phyloP scores from a whole-genome alignment of 1,140 invertebrate genomes.

The Nephila pilipes region DNA sequence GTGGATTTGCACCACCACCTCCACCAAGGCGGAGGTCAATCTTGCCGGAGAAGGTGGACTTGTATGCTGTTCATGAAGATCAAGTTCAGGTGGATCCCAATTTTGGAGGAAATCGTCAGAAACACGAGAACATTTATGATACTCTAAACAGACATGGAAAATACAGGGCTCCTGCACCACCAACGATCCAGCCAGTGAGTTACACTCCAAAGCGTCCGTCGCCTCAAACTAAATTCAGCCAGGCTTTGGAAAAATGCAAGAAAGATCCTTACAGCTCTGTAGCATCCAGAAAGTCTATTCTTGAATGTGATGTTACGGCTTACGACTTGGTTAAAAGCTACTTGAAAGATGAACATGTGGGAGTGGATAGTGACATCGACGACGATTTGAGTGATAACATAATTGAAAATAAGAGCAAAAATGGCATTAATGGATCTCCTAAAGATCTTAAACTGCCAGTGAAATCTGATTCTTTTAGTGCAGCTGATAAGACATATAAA shows the following conservation, averaged over 20 bases:
- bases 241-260: constrained; percentile 59
- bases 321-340: constrained; percentile 86
- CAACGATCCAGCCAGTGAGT: neutral
- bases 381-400: constrained; percentile 76
- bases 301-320: constrained; percentile 92
- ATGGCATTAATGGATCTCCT: neutral
- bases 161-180: constrained; percentile 38
- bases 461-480: neutral
- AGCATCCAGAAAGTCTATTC: constrained; percentile 85
- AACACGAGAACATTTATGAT: constrained; percentile 68
- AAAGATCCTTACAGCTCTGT: constrained; percentile 75
- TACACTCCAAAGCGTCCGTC: neutral
- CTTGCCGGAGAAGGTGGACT: constrained; percentile 68
- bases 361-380: constrained; percentile 63
- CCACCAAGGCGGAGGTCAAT: constrained; percentile 64
- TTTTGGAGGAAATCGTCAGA: neutral
- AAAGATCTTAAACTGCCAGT: neutral
- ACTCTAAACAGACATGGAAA: constrained; percentile 56
- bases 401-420: constrained; percentile 29
- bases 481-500: neutral
- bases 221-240: constrained; percentile 18
- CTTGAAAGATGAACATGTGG: constrained; percentile 46
- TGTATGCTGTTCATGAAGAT: constrained; percentile 74
- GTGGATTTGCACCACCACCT: constrained; percentile 58
- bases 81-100: constrained; percentile 17